These are phyloP conservation scores for Acrobasis consociella DNA, from an alignment of 2,888 invertebrate genomes.

Conservation along the genomic window DNA sequence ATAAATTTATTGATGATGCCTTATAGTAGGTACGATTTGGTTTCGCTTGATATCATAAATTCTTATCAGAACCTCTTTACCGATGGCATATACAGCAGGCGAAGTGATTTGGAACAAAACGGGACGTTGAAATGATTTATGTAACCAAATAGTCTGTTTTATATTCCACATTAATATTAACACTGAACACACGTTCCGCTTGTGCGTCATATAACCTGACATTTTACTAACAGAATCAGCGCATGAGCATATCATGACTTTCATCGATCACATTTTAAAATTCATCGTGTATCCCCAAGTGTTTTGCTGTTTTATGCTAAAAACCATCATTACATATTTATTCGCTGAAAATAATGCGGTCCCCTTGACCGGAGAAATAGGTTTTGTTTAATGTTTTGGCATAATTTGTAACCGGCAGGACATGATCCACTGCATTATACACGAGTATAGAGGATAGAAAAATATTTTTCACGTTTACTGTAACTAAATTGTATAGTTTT, in stretches of 20 bases:
- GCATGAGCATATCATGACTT: constrained; percentile 54
- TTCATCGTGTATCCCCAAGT: constrained; percentile 44
- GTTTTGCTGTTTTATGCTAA: constrained; percentile 38
- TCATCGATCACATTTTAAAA: constrained; percentile 54
- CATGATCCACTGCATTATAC: background rate
- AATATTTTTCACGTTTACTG: background rate
- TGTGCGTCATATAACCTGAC: constrained; percentile 59
- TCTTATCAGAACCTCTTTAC: background rate
- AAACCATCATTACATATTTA: constrained; percentile 15
- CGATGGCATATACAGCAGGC: background rate
- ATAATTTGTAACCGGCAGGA: background rate
- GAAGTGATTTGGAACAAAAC: constrained; percentile 32
- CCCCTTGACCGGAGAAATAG: constrained; percentile 16
- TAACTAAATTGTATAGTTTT: background rate
- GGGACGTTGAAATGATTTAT: constrained; percentile 42
- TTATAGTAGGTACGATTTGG: too few species aligned
- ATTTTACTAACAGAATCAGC: constrained; percentile 63
- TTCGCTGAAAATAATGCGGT: constrained; percentile 2
- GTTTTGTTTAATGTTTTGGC: constrained; percentile 8
- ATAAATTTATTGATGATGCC: too few species aligned
- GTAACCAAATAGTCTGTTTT: constrained; percentile 53
- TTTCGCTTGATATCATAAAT: background rate
- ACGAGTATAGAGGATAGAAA: background rate
- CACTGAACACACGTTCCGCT: constrained; percentile 50
- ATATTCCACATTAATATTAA: constrained; percentile 80